Conservation (phyloP, 1,140 invertebrate species). For the Ceratina calcarata region DNA sequence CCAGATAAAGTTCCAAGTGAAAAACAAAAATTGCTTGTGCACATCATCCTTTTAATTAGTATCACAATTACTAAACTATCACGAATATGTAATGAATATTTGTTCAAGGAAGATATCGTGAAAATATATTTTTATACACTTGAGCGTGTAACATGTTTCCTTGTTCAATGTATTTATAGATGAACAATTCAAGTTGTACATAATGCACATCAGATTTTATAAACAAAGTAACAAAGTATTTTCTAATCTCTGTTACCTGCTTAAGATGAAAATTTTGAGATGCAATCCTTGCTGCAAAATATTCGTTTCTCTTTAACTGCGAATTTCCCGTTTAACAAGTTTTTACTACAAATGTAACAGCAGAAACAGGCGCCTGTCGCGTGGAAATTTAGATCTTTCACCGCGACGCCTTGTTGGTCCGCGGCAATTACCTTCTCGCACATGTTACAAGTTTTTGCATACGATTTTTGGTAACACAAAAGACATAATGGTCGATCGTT, state of each 20-base stretch:
- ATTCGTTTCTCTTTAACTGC: slow-evolving; percentile 85
- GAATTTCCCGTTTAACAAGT: slow-evolving; percentile 84
- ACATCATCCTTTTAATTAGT: not conserved
- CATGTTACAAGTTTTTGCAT: slow-evolving; percentile 87
- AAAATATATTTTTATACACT: slow-evolving; percentile 40
- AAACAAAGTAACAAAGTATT: not conserved
- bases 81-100: slow-evolving; percentile 17
- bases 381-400: slow-evolving; percentile 90
- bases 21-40: slow-evolving; percentile 1
- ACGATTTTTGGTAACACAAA: slow-evolving; percentile 88
- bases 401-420: slow-evolving; percentile 87
- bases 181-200: slow-evolving; percentile 29
- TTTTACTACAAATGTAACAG: slow-evolving; percentile 87
- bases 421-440: slow-evolving; percentile 88
- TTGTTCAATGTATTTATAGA: slow-evolving; percentile 21
- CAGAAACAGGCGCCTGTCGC: slow-evolving; percentile 87
- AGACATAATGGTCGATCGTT: slow-evolving; percentile 90
- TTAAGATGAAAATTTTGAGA: slow-evolving; percentile 65
- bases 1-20: not conserved
- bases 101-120: slow-evolving; percentile 1
- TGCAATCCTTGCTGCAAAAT: slow-evolving; percentile 84
- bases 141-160: not conserved
- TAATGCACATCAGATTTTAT: not conserved
- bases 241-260: not conserved
- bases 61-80: not conserved